Evolutionary conservation across 2,888 invertebrate genomes (phyloP), one percentile per base, ranked within the genome.

Genomic region (Cremastinae sp.): DNA sequence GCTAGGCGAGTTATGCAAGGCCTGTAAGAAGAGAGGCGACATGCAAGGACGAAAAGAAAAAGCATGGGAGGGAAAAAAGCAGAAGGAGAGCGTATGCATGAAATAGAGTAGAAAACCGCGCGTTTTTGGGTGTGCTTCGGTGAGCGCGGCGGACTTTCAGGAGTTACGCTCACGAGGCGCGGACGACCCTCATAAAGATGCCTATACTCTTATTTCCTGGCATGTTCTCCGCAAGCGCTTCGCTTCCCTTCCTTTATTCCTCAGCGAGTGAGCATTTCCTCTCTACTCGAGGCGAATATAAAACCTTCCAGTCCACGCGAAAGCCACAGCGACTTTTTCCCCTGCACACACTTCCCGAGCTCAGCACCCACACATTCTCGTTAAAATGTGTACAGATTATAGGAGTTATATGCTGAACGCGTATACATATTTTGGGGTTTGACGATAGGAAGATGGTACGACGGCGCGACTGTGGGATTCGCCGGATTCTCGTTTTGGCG

Each of bases 141-240:
- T 78, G 81, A 84, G 81, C 80, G 69, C 56, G 59, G 81, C 80
- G 69, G 61, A 64, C 76, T 61, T 61, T 45, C 55, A 45, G 73
- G 79, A 81, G 84, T 86, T 85, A 85, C 83, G 82, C 81, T 82
- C 80, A 81, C 79, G 82, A 82, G 74, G 72, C 79, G 70, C 62
- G 80, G 77, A 77, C 79, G 77, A 77, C 79, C 75, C 81, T 84
- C 84, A 84, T 85, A 85, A 85, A 86, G 78, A 81, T 85, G 83
- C 82, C 83, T 80, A n/a, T n/a, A 81, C 82, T 76, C 80, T 81
- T 85, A 83, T 81, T 78, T 75, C 73, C 76, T 43, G 65, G 53
- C 71, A 69, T 35, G 43, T 53, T 14, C 35, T 8, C 3, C 59
- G 20, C 39, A 18, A 18, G 4, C 45, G 16, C 37, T 45, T 49